Evolutionary conservation across 2,888 invertebrate species (phyloP), one percentile per base, ranked within the genome.

Genomic region (Acleris literana): DNA sequence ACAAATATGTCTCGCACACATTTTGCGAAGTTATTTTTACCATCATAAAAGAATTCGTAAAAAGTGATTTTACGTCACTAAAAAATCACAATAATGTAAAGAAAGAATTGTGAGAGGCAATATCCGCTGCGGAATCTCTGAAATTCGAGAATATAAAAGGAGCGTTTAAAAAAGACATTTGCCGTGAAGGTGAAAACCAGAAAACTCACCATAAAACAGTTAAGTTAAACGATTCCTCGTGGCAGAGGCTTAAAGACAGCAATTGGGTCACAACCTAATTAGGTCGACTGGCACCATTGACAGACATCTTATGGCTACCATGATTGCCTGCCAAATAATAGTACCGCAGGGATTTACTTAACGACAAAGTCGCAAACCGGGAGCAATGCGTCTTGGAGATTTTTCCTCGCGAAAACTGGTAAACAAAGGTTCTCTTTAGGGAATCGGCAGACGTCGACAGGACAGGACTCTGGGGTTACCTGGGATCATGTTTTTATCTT

Each of bases 211-310:
- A 79, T 83, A 77, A 82, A 81, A 76, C 79, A 72, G 64, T 72
- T 65, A 71, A 80, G 80, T 81, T 76, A 79, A 81, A 76, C 75
- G 80, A 81, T 83, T 81, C 79, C 76, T 76, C 76, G 75, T 74
- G 74, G 73, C 73, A 68, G 68, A 69, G 70, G 72, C 80, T 85
- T 85, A 84, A 84, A 86, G 87, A 83, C 78, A 70, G 84, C 83
- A 91, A 89, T 89, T 91, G 87, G 91, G 91, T 90, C 91, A 85
- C 85, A 83, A 81, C 80, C 83, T 87, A 90, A 90, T 89, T 88
- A 85, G 86, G 86, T 86, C 85, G 81, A 72, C 76, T 79, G 83
- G 77, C 81, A 85, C 81, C 83, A 84, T 80, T 80, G 81, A 79
- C 83, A 77, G 77, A 74, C 76, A 79, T 86, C 87, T 86, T 82